Conservation (phyloP, 2,888 invertebrate species). For the Junonia oenone region DNA sequence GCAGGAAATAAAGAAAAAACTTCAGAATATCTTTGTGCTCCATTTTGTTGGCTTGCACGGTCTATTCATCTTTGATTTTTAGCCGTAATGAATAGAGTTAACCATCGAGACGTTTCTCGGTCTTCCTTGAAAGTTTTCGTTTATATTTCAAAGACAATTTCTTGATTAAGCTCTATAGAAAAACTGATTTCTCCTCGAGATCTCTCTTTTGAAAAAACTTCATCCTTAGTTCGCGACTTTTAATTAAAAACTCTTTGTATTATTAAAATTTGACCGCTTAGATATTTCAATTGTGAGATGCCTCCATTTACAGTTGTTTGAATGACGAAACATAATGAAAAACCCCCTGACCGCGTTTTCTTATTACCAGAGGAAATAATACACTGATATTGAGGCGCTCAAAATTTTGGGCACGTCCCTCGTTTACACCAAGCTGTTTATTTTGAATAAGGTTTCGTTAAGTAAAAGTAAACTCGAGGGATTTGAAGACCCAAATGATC, state of each 20-base stretch:
- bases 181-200: background rate
- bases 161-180: background rate
- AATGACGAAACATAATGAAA: constrained; percentile 26
- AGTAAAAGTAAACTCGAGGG: constrained; percentile 68
- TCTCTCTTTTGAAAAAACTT: constrained; percentile 1
- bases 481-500: constrained; percentile 48
- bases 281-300: constrained; percentile 9
- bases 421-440: constrained; percentile 72
- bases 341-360: constrained; percentile 38
- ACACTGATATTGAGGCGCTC: constrained; percentile 51
- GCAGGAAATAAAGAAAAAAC: constrained; percentile 20
- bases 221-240: constrained; percentile 6
- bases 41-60: constrained; percentile 5
- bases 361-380: constrained; percentile 62
- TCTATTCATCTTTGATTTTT: constrained; percentile 20
- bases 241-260: constrained; percentile 13
- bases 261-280: constrained; percentile 1
- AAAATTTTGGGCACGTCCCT: constrained; percentile 64
- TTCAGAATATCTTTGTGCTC: constrained; percentile 11
- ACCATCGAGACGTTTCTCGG: constrained; percentile 5
- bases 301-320: constrained; percentile 17
- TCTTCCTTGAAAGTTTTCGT: constrained; percentile 3
- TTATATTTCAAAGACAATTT: constrained; percentile 6
- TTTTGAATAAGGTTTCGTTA: constrained; percentile 74
- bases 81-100: constrained; percentile 15